phyloP scores from a whole-genome alignment of 2,888 invertebrate genomes.

The Elysia crispata region DNA sequence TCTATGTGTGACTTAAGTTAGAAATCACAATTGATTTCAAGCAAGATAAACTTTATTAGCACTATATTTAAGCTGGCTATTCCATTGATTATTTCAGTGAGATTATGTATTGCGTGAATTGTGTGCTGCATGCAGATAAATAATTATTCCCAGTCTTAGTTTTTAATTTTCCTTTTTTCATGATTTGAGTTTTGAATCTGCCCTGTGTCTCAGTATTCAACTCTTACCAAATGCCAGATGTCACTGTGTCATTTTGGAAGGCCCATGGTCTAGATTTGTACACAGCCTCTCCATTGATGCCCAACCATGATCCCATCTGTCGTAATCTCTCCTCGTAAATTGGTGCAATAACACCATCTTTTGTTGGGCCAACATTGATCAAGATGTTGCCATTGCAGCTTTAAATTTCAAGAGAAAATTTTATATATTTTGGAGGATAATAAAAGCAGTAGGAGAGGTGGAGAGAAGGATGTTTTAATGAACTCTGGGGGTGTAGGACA shows the following conservation, averaged over 20 bases:
- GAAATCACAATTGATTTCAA: no score
- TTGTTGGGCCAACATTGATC: conserved; percentile 92
- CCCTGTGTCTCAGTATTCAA: no score
- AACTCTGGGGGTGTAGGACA: not conserved
- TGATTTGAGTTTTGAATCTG: no score
- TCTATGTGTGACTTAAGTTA: no score
- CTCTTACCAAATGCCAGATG: conserved; percentile 84
- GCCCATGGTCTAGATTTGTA: conserved; percentile 88
- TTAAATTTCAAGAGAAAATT: conserved; percentile 37
- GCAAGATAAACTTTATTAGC: no score
- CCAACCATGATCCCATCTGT: conserved; percentile 88
- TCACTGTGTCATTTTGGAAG: conserved; percentile 86
- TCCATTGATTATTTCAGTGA: no score
- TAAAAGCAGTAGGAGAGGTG: not conserved
- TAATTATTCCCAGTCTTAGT: no score
- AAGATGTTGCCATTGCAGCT: conserved; percentile 84
- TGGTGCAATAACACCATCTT: conserved; percentile 89
- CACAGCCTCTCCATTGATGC: conserved; percentile 91
- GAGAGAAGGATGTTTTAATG: not conserved
- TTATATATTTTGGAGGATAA: not conserved
- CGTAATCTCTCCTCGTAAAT: conserved; percentile 91
- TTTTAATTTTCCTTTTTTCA: no score
- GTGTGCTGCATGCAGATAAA: no score
- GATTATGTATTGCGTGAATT: no score
- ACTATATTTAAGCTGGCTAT: no score